A percentile compares a stretch with the other conserved stretches of the same genome.
These are phyloP conservation scores for Nothura maculosa DNA, from an alignment of 2,797 vertebrate species.

Conservation along the genomic window DNA sequence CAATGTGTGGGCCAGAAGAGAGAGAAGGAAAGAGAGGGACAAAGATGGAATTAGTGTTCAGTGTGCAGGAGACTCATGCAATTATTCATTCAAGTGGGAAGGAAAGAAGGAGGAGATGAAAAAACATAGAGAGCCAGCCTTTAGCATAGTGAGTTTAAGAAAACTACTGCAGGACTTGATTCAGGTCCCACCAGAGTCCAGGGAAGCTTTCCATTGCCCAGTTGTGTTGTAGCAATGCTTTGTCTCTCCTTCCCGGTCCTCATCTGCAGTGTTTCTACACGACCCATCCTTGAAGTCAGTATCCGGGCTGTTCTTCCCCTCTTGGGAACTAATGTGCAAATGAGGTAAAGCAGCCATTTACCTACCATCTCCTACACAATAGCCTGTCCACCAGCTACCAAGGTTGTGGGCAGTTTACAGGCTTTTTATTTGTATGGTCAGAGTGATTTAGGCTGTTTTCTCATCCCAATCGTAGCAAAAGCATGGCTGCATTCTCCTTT, in stretches of 20 bases:
- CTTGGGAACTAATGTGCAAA: not conserved
- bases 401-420: not conserved
- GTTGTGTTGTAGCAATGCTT: not conserved
- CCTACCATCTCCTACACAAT: not conserved
- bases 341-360: not conserved
- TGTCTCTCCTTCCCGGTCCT: not conserved
- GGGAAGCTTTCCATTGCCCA: not conserved
- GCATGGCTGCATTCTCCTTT: slow-evolving; percentile 51
- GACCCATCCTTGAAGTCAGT: not conserved
- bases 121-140: not conserved
- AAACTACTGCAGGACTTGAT: not conserved
- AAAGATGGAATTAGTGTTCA: not conserved
- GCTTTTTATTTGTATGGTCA: slow-evolving; percentile 10
- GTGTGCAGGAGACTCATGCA: not conserved
- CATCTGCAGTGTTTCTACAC: not conserved
- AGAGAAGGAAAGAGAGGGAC: not conserved
- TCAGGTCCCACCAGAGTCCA: accelerated
- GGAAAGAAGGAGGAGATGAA: not conserved
- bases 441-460: slow-evolving; percentile 33
- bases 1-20: not conserved
- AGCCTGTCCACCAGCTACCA: not conserved
- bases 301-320: not conserved
- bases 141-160: accelerated
- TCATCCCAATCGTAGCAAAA: slow-evolving; percentile 4
- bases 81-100: not conserved